phyloP scores from a whole-genome alignment of 2,797 vertebrate genomes.

The Anabas testudineus region DNA sequence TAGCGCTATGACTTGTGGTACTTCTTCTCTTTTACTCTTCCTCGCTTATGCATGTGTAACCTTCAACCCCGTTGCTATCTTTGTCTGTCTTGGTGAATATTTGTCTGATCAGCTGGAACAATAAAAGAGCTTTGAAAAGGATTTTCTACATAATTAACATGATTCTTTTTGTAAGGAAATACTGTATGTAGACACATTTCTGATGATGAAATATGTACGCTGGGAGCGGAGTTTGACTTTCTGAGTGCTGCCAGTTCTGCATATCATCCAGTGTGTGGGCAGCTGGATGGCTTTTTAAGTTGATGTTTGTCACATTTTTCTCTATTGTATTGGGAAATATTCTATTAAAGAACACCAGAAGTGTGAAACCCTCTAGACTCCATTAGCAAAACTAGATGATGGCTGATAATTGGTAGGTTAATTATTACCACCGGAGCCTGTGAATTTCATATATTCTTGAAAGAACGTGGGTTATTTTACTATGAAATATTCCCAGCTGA shows the following conservation, averaged over 20 bases:
- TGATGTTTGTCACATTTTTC: slow-evolving; percentile 10
- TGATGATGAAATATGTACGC: background rate
- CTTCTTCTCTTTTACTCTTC: slow-evolving; percentile 12
- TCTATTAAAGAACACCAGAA: slow-evolving; percentile 21
- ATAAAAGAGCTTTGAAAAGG: background rate
- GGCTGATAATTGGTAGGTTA: slow-evolving; percentile 5
- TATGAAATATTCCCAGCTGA: background rate
- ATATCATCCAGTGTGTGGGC: slow-evolving; percentile 7
- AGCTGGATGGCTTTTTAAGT: slow-evolving; percentile 26
- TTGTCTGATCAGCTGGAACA: slow-evolving; percentile 7
- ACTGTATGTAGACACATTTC: background rate
- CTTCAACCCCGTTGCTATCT: background rate
- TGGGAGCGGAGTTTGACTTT: background rate
- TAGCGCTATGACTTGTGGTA: background rate
- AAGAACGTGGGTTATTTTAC: slow-evolving; percentile 7
- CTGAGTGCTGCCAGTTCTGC: background rate
- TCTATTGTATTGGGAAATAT: slow-evolving; percentile 24
- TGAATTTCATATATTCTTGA: background rate
- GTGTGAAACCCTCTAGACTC: slow-evolving; percentile 12
- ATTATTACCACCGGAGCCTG: slow-evolving; percentile 13
- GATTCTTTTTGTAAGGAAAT: background rate
- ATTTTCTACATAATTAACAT: slow-evolving; percentile 1
- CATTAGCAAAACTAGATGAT: slow-evolving; percentile 20
- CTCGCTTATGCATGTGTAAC: slow-evolving; percentile 8
- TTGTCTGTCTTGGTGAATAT: background rate